Base-by-base conservation (phyloP, 2,888 invertebrate species). In the Disparrhopalites patrizii region DNA sequence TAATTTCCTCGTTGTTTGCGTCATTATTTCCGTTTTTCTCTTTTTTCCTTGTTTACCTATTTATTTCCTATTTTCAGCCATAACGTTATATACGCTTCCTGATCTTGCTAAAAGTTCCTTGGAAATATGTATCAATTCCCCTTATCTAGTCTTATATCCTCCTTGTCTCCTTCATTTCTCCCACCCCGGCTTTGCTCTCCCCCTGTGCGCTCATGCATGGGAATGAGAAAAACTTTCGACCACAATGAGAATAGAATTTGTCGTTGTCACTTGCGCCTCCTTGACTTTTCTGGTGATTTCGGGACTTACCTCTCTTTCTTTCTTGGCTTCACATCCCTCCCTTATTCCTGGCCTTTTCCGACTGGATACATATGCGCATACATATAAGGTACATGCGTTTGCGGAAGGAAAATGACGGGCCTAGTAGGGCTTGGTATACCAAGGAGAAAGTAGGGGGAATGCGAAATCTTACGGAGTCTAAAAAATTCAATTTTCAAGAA, bases 401-500 rank as follows among this genome's bases (percentile, higher is more conserved):
- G 15, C 20, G 47, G 47, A 47, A 47, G 23, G n/a, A 10, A 5
- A 15, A 20, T 7, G 8, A 25, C 20, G 47, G 23, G n/a, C 7
- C n/a, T 15, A 43, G 43, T 20, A 33, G 7, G 36, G n/a, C n/a
- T 33, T 10, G 36, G 36, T 33, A 33, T 33, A 15, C 15, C n/a
- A 38, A 27, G 13, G 20, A 40, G 25, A 25, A 38, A 57, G 18
- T 25, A 40, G 18, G 27, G 15, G 28, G 43, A 60, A 47, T 47
- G 23, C 47, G 50, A 47, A 60, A 60, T 60, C 60, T 60, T 60
- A 20, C 31, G 47, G 47, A 60, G 60, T 47, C 47, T 60, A 31
- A n/a, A n/a, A 60, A 60, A 60, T 60, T 60, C 60, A 60, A 60
- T 60, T 60, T 60, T 60, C 60, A 47, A 47, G 47, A 60, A 55